Evolutionary conservation across 2,113 vertebrate species (phyloP).

Genomic region (Cryptotis parvus): DNA sequence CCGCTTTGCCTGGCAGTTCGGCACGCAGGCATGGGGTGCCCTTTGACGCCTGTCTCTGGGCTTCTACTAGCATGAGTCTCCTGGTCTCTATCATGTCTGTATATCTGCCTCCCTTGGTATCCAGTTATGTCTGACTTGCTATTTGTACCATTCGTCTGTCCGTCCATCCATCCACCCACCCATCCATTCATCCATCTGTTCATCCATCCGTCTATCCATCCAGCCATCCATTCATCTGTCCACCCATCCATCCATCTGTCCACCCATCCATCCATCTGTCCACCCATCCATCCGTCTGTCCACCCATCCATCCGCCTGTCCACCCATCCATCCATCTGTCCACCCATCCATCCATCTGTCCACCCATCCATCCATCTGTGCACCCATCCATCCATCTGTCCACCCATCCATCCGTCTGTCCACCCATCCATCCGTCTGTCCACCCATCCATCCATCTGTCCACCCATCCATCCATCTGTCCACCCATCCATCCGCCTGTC

Average conservation of each 20-base stretch:
- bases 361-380: background rate
- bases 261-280: too few species aligned
- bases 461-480: too few species aligned
- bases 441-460: too few species aligned
- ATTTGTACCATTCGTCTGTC: background rate
- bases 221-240: too few species aligned
- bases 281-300: background rate
- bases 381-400: background rate
- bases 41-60: too few species aligned
- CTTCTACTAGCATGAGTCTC: too few species aligned
- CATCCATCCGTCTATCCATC: background rate
- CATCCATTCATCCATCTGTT: too few species aligned
- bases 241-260: too few species aligned
- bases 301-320: background rate
- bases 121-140: background rate
- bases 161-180: too few species aligned
- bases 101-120: background rate
- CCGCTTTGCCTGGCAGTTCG: too few species aligned
- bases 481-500: background rate
- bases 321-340: background rate
- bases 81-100: background rate
- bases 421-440: too few species aligned
- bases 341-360: background rate
- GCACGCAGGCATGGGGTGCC: too few species aligned
- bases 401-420: background rate